These are phyloP conservation scores for Lepidurus packardi DNA, from an alignment of 1,140 invertebrate species.

Conservation along the genomic window DNA sequence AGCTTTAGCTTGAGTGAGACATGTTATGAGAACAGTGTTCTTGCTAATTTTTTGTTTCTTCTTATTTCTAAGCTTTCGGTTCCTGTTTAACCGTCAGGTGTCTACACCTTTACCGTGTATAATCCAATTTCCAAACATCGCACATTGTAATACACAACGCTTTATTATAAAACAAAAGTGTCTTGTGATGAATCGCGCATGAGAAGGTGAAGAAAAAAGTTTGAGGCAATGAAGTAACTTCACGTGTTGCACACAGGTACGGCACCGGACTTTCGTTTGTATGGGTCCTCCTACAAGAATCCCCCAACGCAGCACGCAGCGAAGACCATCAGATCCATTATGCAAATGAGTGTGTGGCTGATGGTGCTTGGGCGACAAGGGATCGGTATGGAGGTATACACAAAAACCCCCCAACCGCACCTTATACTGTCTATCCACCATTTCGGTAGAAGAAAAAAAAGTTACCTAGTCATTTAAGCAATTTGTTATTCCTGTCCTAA, in stretches of 20 bases:
- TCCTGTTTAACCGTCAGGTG: background rate
- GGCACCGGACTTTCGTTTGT: too few relatives aligned
- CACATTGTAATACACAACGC: constrained; percentile 16
- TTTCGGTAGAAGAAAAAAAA: background rate
- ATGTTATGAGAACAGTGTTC: background rate
- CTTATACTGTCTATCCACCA: background rate
- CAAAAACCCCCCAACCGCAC: background rate
- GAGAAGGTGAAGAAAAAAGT: too few relatives aligned
- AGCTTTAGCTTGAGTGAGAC: constrained; percentile 1
- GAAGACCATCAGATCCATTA: background rate
- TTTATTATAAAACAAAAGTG: background rate
- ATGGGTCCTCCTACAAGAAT: too few relatives aligned
- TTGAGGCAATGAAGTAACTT: too few relatives aligned
- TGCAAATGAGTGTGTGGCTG: constrained; percentile 6
- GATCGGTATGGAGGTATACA: background rate
- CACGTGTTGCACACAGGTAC: too few relatives aligned
- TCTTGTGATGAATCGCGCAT: too few relatives aligned
- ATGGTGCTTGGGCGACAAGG: constrained; percentile 9
- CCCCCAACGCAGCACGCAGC: background rate
- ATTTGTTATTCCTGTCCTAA: constrained; percentile 11
- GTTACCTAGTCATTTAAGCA: constrained; percentile 17
- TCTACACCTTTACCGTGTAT: background rate
- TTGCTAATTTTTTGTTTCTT: background rate
- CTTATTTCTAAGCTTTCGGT: background rate
- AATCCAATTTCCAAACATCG: background rate